Evolutionary conservation across 1,140 invertebrate genomes (phyloP).

Genomic region (Scaptomyza montana): DNA sequence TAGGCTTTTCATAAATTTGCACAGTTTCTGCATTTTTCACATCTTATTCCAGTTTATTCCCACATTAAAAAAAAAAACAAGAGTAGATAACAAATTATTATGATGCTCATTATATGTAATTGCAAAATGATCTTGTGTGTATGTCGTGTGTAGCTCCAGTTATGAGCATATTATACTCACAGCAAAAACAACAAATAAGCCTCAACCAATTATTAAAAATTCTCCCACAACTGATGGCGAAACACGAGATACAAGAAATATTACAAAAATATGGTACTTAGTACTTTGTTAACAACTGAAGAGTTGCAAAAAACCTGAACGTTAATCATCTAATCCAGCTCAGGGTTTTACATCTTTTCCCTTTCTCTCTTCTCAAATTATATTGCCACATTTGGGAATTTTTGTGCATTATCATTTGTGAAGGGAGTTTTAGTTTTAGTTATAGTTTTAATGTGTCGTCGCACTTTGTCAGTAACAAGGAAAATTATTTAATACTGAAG

Average conservation of each 20-base stretch:
- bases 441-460: conserved; percentile 13
- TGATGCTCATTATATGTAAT: conserved; percentile 23
- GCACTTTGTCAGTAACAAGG: conserved; percentile 33
- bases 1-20: not conserved
- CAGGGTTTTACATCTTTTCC: conserved; percentile 42
- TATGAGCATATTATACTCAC: conserved; percentile 11
- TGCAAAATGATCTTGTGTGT: conserved; percentile 15
- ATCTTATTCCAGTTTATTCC: conserved; percentile 12
- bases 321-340: conserved; percentile 67
- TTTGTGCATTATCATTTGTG: conserved; percentile 53
- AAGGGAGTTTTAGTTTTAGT: conserved; percentile 25
- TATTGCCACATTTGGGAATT: conserved; percentile 40
- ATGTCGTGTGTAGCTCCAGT: conserved; percentile 49
- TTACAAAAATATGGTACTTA: conserved; percentile 2
- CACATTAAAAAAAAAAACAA: not conserved
- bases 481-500: conserved; percentile 58
- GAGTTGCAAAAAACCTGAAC: conserved; percentile 32
- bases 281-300: conserved; percentile 30
- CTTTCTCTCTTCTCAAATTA: not conserved
- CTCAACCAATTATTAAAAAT: conserved; percentile 53
- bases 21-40: not conserved
- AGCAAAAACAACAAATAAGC: conserved; percentile 28
- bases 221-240: conserved; percentile 67
- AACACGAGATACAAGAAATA: conserved; percentile 31
- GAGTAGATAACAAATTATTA: not conserved